phyloP scores from a whole-genome alignment of 2,113 vertebrate species.

The Callopanchax toddi region DNA sequence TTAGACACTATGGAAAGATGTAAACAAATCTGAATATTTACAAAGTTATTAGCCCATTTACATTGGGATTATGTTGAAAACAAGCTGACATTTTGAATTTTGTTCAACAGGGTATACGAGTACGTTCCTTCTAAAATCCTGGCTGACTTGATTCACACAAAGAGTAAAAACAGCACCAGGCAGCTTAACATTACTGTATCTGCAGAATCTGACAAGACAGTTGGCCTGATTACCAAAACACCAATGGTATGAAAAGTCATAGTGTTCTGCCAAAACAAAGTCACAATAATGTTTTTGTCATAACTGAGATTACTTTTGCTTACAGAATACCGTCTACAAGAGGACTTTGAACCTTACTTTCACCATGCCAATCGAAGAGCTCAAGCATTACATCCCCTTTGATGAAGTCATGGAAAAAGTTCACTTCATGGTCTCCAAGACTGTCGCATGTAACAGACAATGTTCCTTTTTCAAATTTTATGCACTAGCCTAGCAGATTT shows the following conservation, averaged over 20 bases:
- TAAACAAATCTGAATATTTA: conserved; percentile 42
- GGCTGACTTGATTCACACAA: conserved; percentile 58
- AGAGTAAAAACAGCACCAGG: conserved; percentile 62
- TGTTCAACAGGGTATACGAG: conserved; percentile 65
- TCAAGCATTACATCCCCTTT: conserved; percentile 37
- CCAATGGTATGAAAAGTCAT: conserved; percentile 68
- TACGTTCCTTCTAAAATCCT: conserved; percentile 63
- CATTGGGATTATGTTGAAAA: background rate
- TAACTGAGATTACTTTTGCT: conserved; percentile 15
- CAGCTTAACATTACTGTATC: conserved; percentile 72
- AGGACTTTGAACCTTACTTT: conserved; percentile 74
- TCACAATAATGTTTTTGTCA: background rate
- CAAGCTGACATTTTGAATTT: background rate
- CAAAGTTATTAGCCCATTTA: background rate
- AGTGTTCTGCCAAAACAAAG: background rate
- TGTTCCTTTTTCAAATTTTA: background rate
- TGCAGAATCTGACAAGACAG: conserved; percentile 65
- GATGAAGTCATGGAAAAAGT: conserved; percentile 38
- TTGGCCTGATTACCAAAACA: conserved; percentile 75
- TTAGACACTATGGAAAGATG: conserved; percentile 62
- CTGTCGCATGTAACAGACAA: conserved; percentile 51
- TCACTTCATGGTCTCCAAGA: conserved; percentile 53
- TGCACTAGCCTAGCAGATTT: background rate
- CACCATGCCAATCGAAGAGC: conserved; percentile 70
- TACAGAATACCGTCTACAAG: conserved; percentile 77